A percentile compares a stretch with the other conserved stretches of the same genome.
phyloP scores from a whole-genome alignment of 1,140 invertebrate species.

The Euura saliciscinereae region DNA sequence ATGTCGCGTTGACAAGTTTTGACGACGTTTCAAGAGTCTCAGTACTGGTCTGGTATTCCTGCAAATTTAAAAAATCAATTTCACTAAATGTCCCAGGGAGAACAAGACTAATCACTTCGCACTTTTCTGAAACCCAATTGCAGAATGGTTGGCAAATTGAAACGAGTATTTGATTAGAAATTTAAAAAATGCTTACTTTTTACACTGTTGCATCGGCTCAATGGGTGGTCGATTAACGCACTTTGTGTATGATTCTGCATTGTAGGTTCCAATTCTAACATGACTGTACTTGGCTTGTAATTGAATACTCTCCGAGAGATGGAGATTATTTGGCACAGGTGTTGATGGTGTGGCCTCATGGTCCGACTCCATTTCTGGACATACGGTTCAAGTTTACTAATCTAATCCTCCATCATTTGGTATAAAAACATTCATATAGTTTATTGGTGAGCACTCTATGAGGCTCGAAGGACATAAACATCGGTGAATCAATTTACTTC shows the following conservation, averaged over 20 bases:
- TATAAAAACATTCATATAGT: no score
- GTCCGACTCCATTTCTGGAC: no score
- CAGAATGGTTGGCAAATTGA: background rate
- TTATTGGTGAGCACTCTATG: no score
- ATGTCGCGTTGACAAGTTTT: constrained; percentile 47
- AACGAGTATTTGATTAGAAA: no score
- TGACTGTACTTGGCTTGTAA: constrained; percentile 52
- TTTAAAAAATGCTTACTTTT: constrained; percentile 44
- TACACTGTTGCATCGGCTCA: constrained; percentile 48
- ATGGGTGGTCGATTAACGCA: constrained; percentile 39
- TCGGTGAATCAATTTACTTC: no score
- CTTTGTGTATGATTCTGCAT: background rate
- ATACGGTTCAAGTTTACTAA: no score
- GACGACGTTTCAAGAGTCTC: constrained; percentile 56
- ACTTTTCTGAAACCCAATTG: background rate
- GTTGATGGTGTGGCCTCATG: no score
- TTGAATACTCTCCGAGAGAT: constrained; percentile 45
- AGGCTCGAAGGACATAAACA: no score
- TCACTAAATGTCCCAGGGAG: no score
- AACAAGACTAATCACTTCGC: background rate
- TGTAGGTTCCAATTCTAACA: constrained; percentile 51
- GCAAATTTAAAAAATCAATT: constrained; percentile 8
- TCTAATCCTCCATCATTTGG: no score
- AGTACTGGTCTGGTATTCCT: constrained; percentile 59
- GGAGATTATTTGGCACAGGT: no score